These are phyloP conservation scores for Paradoxurus hermaphroditus DNA, from an alignment of 2,113 vertebrate species.

Conservation along the genomic window DNA sequence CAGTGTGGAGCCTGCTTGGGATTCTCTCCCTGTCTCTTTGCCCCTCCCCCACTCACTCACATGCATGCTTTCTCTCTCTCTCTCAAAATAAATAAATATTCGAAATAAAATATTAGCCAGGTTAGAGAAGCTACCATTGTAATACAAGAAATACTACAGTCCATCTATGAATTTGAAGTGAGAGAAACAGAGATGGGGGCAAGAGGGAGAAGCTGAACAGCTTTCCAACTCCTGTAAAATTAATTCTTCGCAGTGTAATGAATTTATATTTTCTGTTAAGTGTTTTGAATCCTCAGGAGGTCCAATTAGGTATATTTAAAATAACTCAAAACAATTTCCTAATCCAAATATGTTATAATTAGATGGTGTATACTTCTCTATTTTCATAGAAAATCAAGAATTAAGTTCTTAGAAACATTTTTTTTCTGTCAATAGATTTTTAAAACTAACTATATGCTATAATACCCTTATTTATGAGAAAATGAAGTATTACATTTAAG, in stretches of 20 bases:
- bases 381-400: not conserved
- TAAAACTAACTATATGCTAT: not conserved
- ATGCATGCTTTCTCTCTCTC: too few relatives aligned
- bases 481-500: not conserved
- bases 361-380: not conserved
- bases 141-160: not conserved
- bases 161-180: not conserved
- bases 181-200: not conserved
- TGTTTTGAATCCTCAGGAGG: not conserved
- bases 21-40: too few relatives aligned
- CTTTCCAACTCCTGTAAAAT: not conserved
- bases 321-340: not conserved
- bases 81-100: too few relatives aligned
- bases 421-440: not conserved
- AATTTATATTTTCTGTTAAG: not conserved
- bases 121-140: not conserved
- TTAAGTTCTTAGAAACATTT: constrained; percentile 11
- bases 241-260: not conserved
- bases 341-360: not conserved
- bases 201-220: not conserved
- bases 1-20: too few relatives aligned
- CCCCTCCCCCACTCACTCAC: too few relatives aligned
- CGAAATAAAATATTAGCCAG: too few relatives aligned
- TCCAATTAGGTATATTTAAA: not conserved
- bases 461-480: not conserved